Evolutionary conservation across 2,797 vertebrate genomes (phyloP), one percentile per base, ranked within the genome.

Genomic region (Lepus oiostolus): DNA sequence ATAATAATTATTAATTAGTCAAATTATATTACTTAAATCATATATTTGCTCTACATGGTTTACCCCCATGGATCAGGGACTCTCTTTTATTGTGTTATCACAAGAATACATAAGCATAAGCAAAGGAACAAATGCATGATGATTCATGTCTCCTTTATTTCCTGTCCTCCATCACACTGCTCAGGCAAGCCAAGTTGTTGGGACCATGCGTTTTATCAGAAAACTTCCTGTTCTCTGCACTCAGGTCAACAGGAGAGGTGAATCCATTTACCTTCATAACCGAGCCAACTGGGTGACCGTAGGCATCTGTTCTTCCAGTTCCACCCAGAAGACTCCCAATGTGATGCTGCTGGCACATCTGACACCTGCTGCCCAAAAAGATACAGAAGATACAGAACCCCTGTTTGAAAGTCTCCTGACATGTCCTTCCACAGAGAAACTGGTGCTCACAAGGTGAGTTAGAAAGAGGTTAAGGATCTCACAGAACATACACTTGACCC

Each of bases 211-310:
- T 68, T 26, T 81, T 32, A 84, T 71, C 85, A 71, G 65, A 80
- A 87, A 86, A 77, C 12, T 13, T 68, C 68, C 54, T 90, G 1
- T 93, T 94, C 77, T 92, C 92, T 81, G 74, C 85, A n/a, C 93
- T 50, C 79, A 98, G 97, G 96, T 98, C 96, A 98, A 97, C 85
- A 30, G 4, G 95, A 98, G 94, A 97, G 97, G 92, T 0, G 96
- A 98, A 95, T 94, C 94, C 19, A 90, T 98, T 96, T 98, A 97
- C 91, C 32, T 98, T 85, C 97, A 98, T 67, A 98, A 97, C 62
- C 89, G 28, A 82, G 95, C 97, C 93, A 98, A 90, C 91, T 96
- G 88, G 1, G 97, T 98, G 91, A 97, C 96, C 1, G 83, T 96
- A 0, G 98, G 97, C 84, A 96, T 97, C 92, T 98, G 97, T 84